Base-by-base conservation (phyloP, 2,888 invertebrate genomes). In the Synergus laeviventris region DNA sequence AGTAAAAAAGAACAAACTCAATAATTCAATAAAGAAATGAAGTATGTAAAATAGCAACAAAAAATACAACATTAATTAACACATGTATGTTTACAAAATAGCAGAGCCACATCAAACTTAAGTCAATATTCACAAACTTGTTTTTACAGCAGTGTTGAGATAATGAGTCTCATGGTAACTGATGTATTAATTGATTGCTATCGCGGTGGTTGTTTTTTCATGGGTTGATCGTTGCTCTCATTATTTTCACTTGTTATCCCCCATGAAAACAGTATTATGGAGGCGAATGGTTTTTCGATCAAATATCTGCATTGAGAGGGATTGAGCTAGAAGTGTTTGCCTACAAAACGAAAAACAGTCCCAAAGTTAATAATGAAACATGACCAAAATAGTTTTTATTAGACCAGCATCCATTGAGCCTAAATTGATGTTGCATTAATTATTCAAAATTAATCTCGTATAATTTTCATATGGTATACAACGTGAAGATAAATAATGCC, bases 201-300 rank as follows among this genome's bases (percentile, higher is more conserved):
- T 49, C 3, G 31, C 4, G 21, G 12, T 21, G 12, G 3, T 42
- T 9, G 45, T 66, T 66, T 62, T 24, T 24, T 45, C 16, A 21
- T 8, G 8, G 45, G 4, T 45, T 45, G 45, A 49, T 45, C 66
- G 39, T 45, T 36, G 38, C 36, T 66, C 42, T 66, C 66, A 66
- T 66, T 66, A 45, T 66, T 45, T 66, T 21, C 24, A 45, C 45
- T 61, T 38, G 61, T 36, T 61, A 9, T 4, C 62, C 16, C 36
- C 31, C 24, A 66, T 66, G 45, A 66, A 66, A 66, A 45, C 24
- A 49, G 24, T 21, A n/a, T 66, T 31, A 66, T 66, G 16, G 66
- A 24, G 24, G 42, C 42, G 16, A 66, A 45, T 66, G 66, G 42
- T 16, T 66, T 66, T 66, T 45, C 66, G 16, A 24, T 66, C 45